Percentiles rank a stretch among this genome's conserved stretches.
These are phyloP conservation scores for Sebastes itinus DNA, from an alignment of 2,797 vertebrate genomes.

Conservation along the genomic window DNA sequence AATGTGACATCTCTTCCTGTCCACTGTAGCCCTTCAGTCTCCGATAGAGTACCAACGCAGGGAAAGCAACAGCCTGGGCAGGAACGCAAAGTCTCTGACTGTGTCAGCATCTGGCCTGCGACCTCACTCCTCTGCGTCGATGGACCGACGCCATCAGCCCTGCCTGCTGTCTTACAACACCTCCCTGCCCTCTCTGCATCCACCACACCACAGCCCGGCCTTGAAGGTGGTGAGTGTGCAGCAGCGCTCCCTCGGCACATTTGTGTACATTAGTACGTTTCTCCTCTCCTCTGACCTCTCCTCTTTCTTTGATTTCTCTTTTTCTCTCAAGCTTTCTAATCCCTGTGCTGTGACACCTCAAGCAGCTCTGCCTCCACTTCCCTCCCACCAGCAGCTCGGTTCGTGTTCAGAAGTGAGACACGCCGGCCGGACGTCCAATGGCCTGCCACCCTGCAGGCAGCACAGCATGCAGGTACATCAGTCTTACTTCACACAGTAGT, in stretches of 20 bases:
- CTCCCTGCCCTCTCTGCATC: conserved; percentile 86
- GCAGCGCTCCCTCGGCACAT: not conserved
- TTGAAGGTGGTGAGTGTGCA: conserved; percentile 21
- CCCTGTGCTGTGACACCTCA: conserved; percentile 16
- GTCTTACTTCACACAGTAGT: not conserved
- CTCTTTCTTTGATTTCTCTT: not conserved
- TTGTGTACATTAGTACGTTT: not conserved
- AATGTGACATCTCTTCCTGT: conserved; percentile 18
- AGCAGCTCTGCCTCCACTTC: conserved; percentile 55
- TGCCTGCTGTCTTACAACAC: conserved; percentile 78
- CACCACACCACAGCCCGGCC: conserved; percentile 65
- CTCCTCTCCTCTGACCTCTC: not conserved
- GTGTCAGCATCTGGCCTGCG: conserved; percentile 61
- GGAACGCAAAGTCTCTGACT: conserved; percentile 71
- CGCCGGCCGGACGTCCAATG: conserved; percentile 49
- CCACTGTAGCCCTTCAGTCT: conserved; percentile 86
- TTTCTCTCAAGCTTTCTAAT: conserved; percentile 49
- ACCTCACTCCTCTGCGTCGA: conserved; percentile 81
- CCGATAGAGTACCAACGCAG: conserved; percentile 93
- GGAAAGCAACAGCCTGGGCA: conserved; percentile 87
- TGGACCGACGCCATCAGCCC: conserved; percentile 76
- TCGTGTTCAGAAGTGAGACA: conserved; percentile 35
- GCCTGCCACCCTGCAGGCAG: conserved; percentile 55
- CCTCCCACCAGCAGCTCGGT: conserved; percentile 48
- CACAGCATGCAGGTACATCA: conserved; percentile 72